Evolutionary conservation across 2,888 invertebrate species (phyloP), one percentile per base, ranked within the genome.

Genomic region (Galerucella nymphaeae): DNA sequence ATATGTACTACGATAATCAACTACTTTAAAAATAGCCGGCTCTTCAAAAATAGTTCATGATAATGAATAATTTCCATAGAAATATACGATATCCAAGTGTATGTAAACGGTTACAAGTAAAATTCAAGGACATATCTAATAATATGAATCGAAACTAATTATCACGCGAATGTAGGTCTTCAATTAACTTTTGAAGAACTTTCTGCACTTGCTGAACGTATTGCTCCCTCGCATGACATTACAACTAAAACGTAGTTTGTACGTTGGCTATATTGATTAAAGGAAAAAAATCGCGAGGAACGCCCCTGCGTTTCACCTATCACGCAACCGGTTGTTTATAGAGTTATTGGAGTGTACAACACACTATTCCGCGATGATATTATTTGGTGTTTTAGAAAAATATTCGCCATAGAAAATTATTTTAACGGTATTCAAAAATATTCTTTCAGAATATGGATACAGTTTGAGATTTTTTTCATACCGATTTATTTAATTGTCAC

Each of bases 251-350:
- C 59, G 66, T 59, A 67, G 66, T 59, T 45, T 41, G 58, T 59
- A 13, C 14, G 53, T 14, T 59, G 30, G 6, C 10, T 68, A 45
- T 61, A 71, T 71, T 62, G 71, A 71, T 71, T 66, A 59, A 50
- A 66, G 18, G 50, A 50, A 62, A 71, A 70, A 71, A 66, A 61
- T 53, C 16, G 57, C 61, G 42, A n/a, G 20, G 57, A 57, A 66
- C 66, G 66, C 62, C 71, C 48, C 38, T 66, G 66, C 18, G 45
- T 66, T 71, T 71, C 62, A 71, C 71, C 71, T 71, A 66, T 71
- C 71, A 71, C 66, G 71, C 71, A 66, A 71, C 30, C 45, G 66
- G 42, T 67, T 16, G 59, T 48, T 30, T 8, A 58, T 41, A 59
- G 55, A 67, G 59, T 59, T 59, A 67, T 58, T 48, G 59, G 59